phyloP scores from a whole-genome alignment of 2,888 invertebrate genomes.

The Nysson spinosus region DNA sequence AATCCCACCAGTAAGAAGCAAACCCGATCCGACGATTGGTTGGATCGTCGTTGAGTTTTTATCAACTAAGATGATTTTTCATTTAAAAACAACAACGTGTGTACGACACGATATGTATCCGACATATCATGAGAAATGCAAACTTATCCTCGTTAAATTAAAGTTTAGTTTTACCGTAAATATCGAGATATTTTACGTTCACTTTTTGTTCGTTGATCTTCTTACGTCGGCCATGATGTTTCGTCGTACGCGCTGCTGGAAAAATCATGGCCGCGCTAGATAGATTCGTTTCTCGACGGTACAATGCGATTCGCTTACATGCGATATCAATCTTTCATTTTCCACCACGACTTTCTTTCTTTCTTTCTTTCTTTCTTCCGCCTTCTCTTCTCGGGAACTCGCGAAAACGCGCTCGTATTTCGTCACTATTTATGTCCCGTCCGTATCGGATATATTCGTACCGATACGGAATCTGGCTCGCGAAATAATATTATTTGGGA shows the following conservation, averaged over 20 bases:
- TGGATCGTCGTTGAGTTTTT: slow-evolving; percentile 10
- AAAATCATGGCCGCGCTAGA: too few species aligned
- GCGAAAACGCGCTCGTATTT: too few species aligned
- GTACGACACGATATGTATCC: slow-evolving; percentile 51
- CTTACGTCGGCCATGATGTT: too few species aligned
- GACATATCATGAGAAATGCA: slow-evolving; percentile 63
- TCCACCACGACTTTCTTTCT: too few species aligned
- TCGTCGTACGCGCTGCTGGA: too few species aligned
- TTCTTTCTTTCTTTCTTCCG: slow-evolving; percentile 1
- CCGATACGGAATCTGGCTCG: too few species aligned
- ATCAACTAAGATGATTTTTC: slow-evolving; percentile 26
- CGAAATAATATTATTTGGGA: slow-evolving; percentile 6
- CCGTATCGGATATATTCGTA: too few species aligned
- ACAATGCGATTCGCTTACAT: too few species aligned
- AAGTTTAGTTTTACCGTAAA: slow-evolving; percentile 21
- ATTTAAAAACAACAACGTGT: slow-evolving; percentile 35
- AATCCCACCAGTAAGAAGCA: slow-evolving; percentile 15
- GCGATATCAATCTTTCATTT: too few species aligned
- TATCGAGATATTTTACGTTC: background rate
- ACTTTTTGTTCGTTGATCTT: too few species aligned
- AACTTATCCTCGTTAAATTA: slow-evolving; percentile 48
- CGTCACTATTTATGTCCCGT: too few species aligned
- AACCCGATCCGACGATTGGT: slow-evolving; percentile 1
- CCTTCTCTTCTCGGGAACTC: slow-evolving; percentile 4
- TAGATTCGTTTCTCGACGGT: too few species aligned